A percentile compares a stretch with the other conserved stretches of the same genome.
Evolutionary conservation across 2,888 invertebrate species (phyloP).

Genomic region (Liposcelis brunnea): DNA sequence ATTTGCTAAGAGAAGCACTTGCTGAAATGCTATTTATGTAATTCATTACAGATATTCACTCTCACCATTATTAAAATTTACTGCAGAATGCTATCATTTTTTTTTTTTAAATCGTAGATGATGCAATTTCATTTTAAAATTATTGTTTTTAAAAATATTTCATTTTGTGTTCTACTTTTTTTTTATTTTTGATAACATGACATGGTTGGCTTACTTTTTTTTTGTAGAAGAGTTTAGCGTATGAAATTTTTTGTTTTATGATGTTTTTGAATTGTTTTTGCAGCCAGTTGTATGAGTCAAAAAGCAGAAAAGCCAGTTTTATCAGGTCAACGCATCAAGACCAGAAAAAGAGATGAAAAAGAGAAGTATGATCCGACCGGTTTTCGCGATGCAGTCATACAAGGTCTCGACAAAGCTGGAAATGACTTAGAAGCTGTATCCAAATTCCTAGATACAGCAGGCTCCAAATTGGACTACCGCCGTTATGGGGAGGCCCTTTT

Average conservation of each 20-base stretch:
- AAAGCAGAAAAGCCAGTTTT: constrained; percentile 99
- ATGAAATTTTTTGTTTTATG: background rate
- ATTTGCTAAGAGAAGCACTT: no score
- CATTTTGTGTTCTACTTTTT: no score
- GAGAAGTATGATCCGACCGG: constrained; percentile 98
- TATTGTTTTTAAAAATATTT: no score
- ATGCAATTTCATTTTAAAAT: no score
- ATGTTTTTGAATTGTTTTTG: constrained; percentile 29
- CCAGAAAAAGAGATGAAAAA: constrained; percentile 99
- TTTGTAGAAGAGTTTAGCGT: background rate
- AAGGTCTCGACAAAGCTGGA: constrained; percentile 86
- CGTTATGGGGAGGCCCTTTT: constrained; percentile 96
- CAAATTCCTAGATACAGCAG: constrained; percentile 86
- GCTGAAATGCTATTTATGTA: no score
- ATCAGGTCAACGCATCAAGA: constrained; percentile 99
- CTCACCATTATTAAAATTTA: no score
- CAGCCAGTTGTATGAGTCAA: constrained; percentile 98
- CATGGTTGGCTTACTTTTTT: background rate
- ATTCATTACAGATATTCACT: no score
- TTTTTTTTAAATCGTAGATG: no score
- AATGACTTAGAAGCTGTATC: constrained; percentile 90
- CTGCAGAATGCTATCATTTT: no score
- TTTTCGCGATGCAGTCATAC: constrained; percentile 93
- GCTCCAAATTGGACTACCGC: constrained; percentile 92
- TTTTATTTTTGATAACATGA: no score